These are phyloP conservation scores for Malurus elegans DNA, from an alignment of 2,113 vertebrate species.

Conservation along the genomic window DNA sequence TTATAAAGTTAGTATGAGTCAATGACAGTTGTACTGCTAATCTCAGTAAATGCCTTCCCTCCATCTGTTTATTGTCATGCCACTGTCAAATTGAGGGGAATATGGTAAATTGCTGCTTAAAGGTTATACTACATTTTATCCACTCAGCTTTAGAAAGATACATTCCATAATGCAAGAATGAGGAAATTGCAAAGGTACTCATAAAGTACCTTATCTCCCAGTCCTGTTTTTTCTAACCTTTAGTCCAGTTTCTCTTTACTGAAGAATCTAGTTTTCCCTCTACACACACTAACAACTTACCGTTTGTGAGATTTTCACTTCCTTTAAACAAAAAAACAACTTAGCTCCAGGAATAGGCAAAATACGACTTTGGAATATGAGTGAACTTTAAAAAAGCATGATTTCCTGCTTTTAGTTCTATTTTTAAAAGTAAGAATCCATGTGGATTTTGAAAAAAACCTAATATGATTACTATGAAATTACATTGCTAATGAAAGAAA, in stretches of 20 bases:
- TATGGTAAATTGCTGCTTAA: not conserved
- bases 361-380: not conserved
- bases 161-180: not conserved
- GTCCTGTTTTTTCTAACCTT: not conserved
- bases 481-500: not conserved
- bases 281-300: accelerated
- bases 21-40: not conserved
- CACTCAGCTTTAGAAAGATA: not conserved
- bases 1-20: not conserved
- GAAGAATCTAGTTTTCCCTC: not conserved
- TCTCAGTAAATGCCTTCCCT: not conserved
- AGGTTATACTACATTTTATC: not conserved
- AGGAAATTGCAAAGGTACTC: not conserved
- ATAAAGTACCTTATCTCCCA: not conserved
- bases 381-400: not conserved
- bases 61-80: conserved; percentile 14
- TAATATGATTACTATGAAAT: not conserved
- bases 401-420: not conserved
- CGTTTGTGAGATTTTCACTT: not conserved
- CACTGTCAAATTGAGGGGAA: not conserved
- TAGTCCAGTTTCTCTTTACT: not conserved
- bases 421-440: not conserved
- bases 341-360: not conserved
- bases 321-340: not conserved
- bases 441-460: not conserved